These are phyloP conservation scores for Catalaphyllia jardinei DNA, from an alignment of 64 coral and sea anemone species.

Conservation along the genomic window DNA sequence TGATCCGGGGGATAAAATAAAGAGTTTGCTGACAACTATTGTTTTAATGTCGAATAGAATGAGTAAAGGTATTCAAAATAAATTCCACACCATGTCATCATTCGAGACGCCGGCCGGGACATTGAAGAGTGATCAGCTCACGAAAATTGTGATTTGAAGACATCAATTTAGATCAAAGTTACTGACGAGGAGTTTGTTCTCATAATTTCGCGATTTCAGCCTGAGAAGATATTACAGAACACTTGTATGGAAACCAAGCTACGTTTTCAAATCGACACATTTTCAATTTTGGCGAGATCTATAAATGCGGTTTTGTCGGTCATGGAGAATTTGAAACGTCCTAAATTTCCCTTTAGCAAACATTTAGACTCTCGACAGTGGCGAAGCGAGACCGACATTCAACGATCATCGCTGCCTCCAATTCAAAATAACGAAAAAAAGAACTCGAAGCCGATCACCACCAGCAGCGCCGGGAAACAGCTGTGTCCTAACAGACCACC, in stretches of 20 bases:
- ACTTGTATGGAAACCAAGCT: slow-evolving; percentile 9
- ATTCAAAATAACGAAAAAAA: slow-evolving; percentile 12
- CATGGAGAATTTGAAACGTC: slow-evolving; percentile 27
- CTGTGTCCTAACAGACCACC: not conserved
- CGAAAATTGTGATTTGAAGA: not conserved
- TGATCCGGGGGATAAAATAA: slow-evolving; percentile 5
- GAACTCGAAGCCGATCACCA: not conserved
- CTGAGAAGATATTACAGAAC: not conserved
- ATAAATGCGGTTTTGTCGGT: not conserved
- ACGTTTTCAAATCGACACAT: not conserved
- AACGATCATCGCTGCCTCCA: slow-evolving; percentile 7
- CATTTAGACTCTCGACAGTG: not conserved
- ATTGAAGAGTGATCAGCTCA: not conserved
- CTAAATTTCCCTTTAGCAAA: not conserved
- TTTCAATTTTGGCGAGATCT: not conserved
- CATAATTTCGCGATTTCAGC: not conserved
- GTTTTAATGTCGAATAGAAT: not conserved
- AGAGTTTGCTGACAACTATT: not conserved
- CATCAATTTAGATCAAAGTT: not conserved
- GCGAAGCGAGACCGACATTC: slow-evolving; percentile 37
- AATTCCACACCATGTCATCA: slow-evolving; percentile 18
- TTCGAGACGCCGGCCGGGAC: not conserved
- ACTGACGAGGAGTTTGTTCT: not conserved
- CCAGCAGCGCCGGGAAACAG: not conserved
- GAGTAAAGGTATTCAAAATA: not conserved